phyloP scores from a whole-genome alignment of 2,797 vertebrate genomes.

The Malacoctenus gilli region DNA sequence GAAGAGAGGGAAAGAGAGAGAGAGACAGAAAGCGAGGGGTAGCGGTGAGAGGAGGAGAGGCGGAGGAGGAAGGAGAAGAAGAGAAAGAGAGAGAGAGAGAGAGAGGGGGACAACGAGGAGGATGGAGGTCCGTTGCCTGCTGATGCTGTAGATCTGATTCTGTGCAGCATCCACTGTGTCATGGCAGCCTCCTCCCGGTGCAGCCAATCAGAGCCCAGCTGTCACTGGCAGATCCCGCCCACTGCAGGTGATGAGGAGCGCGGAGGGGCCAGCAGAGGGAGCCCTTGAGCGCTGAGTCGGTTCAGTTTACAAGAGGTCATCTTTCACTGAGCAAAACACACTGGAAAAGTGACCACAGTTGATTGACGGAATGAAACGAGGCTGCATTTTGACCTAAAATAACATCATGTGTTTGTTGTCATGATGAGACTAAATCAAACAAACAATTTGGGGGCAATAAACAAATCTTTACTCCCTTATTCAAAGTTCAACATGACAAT shows the following conservation, averaged over 20 bases:
- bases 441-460: no score
- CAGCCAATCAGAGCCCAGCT: slow-evolving; percentile 72
- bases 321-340: no score
- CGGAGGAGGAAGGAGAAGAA: slow-evolving; percentile 59
- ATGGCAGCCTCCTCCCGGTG: slow-evolving; percentile 83
- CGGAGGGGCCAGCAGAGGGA: slow-evolving; percentile 69
- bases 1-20: slow-evolving; percentile 40
- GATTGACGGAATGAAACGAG: no score
- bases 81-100: slow-evolving; percentile 67
- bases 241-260: slow-evolving; percentile 82
- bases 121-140: slow-evolving; percentile 73
- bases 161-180: slow-evolving; percentile 83
- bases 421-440: no score
- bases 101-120: slow-evolving; percentile 65
- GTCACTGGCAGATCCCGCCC: slow-evolving; percentile 74
- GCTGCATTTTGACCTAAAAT: no score
- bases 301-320: background rate
- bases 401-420: no score
- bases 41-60: slow-evolving; percentile 61
- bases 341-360: no score
- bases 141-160: slow-evolving; percentile 80
- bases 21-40: slow-evolving; percentile 23
- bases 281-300: slow-evolving; percentile 34
- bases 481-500: no score
- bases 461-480: no score